Conservation (phyloP, 1,140 invertebrate species). For the Bombus sibiricus region DNA sequence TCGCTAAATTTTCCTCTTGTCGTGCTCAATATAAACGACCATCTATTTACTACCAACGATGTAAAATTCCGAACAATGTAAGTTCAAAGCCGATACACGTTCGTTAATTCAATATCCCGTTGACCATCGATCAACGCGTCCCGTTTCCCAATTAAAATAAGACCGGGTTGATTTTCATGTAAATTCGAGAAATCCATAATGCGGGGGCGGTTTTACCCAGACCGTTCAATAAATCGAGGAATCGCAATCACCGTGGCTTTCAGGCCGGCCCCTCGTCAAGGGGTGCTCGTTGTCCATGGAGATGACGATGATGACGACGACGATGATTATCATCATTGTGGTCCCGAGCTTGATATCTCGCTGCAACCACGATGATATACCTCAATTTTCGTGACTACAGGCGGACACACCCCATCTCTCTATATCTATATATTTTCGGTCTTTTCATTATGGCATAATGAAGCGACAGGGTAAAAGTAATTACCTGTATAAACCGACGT, state of each 20-base stretch:
- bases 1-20: background rate
- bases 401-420: background rate
- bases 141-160: slow-evolving; percentile 41
- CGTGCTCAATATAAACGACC: background rate
- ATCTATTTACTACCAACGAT: too few species aligned
- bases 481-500: slow-evolving; percentile 29
- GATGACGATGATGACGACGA: slow-evolving; percentile 58
- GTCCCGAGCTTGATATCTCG: slow-evolving; percentile 52
- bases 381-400: slow-evolving; percentile 30
- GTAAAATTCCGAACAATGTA: background rate
- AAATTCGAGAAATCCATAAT: slow-evolving; percentile 45
- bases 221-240: slow-evolving; percentile 58
- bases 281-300: slow-evolving; percentile 57
- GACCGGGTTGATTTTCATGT: slow-evolving; percentile 37
- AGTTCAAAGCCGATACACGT: background rate
- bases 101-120: slow-evolving; percentile 24
- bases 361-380: slow-evolving; percentile 45
- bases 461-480: slow-evolving; percentile 47
- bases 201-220: slow-evolving; percentile 15
- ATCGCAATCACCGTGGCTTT: slow-evolving; percentile 66
- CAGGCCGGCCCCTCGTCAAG: slow-evolving; percentile 47
- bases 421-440: slow-evolving; percentile 10
- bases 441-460: slow-evolving; percentile 55
- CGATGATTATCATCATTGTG: slow-evolving; percentile 63
- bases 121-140: background rate